Conservation (phyloP, 2,113 vertebrate species). For the Vulpes lagopus region DNA sequence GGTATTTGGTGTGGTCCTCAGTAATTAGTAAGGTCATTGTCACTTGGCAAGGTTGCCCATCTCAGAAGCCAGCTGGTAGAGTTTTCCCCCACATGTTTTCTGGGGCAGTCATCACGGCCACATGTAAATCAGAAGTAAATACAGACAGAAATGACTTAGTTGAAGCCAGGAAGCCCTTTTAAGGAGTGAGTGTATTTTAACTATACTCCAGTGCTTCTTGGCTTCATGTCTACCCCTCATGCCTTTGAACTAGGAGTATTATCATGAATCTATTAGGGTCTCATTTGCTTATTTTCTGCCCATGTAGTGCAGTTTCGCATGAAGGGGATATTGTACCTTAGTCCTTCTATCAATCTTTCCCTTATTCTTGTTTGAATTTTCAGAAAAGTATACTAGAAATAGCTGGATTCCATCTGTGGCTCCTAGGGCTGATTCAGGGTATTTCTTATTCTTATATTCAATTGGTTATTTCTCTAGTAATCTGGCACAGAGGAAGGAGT, state of each 20-base stretch:
- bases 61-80: not conserved
- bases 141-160: not conserved
- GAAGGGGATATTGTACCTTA: not conserved
- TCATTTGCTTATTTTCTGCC: slow-evolving; percentile 41
- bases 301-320: not conserved
- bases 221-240: not conserved
- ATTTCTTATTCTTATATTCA: not conserved
- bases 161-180: slow-evolving; percentile 6
- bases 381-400: no score
- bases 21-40: slow-evolving; percentile 50
- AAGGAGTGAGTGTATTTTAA: slow-evolving; percentile 33
- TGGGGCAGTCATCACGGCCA: slow-evolving; percentile 30
- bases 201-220: not conserved
- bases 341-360: not conserved
- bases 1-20: slow-evolving; percentile 16
- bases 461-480: not conserved
- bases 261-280: not conserved
- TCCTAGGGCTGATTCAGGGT: not conserved
- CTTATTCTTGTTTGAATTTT: not conserved
- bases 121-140: slow-evolving; percentile 37
- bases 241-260: not conserved
- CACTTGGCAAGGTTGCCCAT: not conserved
- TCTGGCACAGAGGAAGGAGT: not conserved
- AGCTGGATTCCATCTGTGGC: not conserved
- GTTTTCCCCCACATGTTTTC: slow-evolving; percentile 42